These are phyloP conservation scores for Machaerirhynchus nigripectus DNA, from an alignment of 2,113 vertebrate species.

Conservation along the genomic window DNA sequence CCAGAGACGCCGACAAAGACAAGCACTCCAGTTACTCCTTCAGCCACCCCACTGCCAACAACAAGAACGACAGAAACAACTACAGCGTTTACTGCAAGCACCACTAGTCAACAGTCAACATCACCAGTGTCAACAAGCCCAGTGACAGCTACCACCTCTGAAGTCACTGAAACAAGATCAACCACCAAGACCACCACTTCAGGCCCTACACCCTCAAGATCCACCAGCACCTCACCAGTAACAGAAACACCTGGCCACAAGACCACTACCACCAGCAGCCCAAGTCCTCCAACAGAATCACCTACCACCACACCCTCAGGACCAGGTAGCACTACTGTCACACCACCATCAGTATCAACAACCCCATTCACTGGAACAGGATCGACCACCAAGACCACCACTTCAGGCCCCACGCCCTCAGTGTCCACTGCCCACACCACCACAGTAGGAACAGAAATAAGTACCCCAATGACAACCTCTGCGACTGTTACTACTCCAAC, in stretches of 20 bases:
- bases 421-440: neutral
- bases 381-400: neutral
- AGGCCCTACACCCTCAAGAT: neutral
- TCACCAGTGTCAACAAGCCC: neutral
- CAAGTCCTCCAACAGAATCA: neutral
- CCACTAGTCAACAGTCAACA: neutral
- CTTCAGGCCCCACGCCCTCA: neutral
- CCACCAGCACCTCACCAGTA: neutral
- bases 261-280: neutral
- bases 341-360: neutral
- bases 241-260: fast-evolving
- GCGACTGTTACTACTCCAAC: neutral
- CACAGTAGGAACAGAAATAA: fast-evolving
- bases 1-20: fast-evolving
- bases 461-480: neutral
- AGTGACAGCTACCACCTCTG: neutral
- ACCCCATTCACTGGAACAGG: neutral
- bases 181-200: neutral
- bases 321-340: neutral
- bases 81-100: neutral
- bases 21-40: neutral
- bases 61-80: neutral
- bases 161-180: fast-evolving
- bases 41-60: neutral
- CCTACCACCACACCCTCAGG: neutral